phyloP scores from a whole-genome alignment of 2,113 vertebrate species.

The Chrysemys picta region DNA sequence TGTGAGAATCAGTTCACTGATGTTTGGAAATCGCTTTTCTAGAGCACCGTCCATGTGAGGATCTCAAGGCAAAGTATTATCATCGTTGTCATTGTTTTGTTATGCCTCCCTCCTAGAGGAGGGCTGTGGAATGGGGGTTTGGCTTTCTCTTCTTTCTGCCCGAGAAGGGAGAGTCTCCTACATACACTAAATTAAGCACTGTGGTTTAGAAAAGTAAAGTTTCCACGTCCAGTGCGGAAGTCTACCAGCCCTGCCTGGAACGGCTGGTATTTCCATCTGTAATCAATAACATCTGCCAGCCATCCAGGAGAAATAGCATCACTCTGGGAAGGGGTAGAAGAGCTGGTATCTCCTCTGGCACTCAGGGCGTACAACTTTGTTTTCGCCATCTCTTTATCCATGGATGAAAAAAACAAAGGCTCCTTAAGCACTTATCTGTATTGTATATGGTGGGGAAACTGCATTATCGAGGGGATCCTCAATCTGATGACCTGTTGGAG shows the following conservation, averaged over 20 bases:
- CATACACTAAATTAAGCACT: conserved; percentile 10
- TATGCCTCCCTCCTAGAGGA: neutral
- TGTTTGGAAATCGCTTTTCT: neutral
- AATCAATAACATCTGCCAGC: conserved; percentile 46
- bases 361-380: neutral
- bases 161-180: neutral
- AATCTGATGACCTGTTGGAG: neutral
- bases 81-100: neutral
- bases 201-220: conserved; percentile 40
- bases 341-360: conserved; percentile 22
- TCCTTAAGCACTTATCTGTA: neutral
- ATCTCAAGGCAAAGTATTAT: fast-evolving
- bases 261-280: conserved; percentile 55
- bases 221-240: conserved; percentile 8
- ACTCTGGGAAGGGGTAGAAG: neutral
- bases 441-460: neutral
- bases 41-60: no score
- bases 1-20: neutral
- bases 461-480: neutral
- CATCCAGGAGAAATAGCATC: conserved; percentile 11
- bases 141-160: neutral
- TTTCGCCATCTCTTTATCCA: conserved; percentile 14
- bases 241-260: conserved; percentile 33
- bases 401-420: neutral
- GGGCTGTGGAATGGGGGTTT: conserved; percentile 14